These are phyloP conservation scores for Phorcus lineatus DNA, from an alignment of 2,888 invertebrate species.

Conservation along the genomic window DNA sequence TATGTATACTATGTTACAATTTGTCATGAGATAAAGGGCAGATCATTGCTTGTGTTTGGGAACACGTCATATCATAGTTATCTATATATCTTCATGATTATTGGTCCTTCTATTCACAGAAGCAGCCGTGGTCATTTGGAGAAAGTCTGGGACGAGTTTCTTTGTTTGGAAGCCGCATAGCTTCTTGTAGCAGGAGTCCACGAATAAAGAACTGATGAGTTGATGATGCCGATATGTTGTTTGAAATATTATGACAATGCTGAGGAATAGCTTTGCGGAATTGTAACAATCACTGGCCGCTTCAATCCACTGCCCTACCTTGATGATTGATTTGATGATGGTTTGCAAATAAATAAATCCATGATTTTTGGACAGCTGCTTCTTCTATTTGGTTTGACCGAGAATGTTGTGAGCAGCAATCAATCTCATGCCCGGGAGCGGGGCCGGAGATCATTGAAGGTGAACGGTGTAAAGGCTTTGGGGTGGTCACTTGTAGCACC, in stretches of 20 bases:
- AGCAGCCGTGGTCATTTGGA: no score
- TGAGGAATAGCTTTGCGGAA: not conserved
- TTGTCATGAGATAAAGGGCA: not conserved
- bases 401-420: constrained; percentile 15
- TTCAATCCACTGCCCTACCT: constrained; percentile 8
- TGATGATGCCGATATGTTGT: constrained; percentile 1
- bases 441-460: constrained; percentile 1
- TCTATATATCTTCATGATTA: not conserved
- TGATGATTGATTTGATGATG: constrained; percentile 4
- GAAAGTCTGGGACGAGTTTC: no score
- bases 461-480: constrained; percentile 14
- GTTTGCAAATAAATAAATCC: not conserved
- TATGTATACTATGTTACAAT: constrained; percentile 10
- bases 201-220: no score
- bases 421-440: constrained; percentile 4
- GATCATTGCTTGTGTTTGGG: not conserved
- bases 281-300: not conserved
- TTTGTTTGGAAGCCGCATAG: no score
- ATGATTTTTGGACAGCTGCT: constrained; percentile 20
- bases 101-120: not conserved
- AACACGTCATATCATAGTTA: not conserved
- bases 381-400: constrained; percentile 21
- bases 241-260: not conserved
- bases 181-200: no score
- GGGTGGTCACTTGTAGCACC: constrained; percentile 4